Evolutionary conservation across 64 coral and sea anemone species (phyloP), one percentile per base, ranked within the genome.

Genomic region (Porites lutea): DNA sequence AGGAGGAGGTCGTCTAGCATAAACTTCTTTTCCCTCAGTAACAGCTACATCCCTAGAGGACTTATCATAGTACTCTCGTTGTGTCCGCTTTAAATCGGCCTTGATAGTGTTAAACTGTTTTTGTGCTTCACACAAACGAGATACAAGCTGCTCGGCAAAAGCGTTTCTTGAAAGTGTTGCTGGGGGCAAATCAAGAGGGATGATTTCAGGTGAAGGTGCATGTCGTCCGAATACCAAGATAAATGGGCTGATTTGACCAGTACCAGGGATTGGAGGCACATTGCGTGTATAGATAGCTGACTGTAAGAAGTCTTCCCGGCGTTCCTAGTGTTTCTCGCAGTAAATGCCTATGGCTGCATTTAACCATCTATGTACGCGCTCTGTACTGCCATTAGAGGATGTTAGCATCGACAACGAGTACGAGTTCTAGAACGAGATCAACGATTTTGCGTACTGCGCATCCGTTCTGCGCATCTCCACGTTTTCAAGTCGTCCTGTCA

Each of bases 241-340:
- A 13, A 78, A 78, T 48, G 43, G 75, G 27, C 27, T 37, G 27
- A 37, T 66, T 4, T 66, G 63, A 66, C 63, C 63, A 18, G 63
- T 66, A 66, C 63, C 63, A 66, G 14, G 8, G 16, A 66, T 66
- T 66, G 63, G 63, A 66, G 63, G 4, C n/a, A 66, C 63, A 15
- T 89, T 89, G 88, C 75, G 47, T 37, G 21, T 74, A 89, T 89
- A 89, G 21, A 64, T 20, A 63, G 88, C 54, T 61, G 88, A 57
- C 44, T 89, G 88, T 66, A 89, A 20, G 43, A 77, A 89, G 20
- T 89, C 88, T 89, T 89, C 88, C 72, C 73, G 71, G 19, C 73
- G 59, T 66, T 77, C 55, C 23, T 89, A 73, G 47, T 89, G 61
- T 14, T 89, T 77, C 11, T 79, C n/a, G 78, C 87, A 89, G 48